Evolutionary conservation across 1,140 invertebrate genomes (phyloP).

Genomic region (Venturia canescens): DNA sequence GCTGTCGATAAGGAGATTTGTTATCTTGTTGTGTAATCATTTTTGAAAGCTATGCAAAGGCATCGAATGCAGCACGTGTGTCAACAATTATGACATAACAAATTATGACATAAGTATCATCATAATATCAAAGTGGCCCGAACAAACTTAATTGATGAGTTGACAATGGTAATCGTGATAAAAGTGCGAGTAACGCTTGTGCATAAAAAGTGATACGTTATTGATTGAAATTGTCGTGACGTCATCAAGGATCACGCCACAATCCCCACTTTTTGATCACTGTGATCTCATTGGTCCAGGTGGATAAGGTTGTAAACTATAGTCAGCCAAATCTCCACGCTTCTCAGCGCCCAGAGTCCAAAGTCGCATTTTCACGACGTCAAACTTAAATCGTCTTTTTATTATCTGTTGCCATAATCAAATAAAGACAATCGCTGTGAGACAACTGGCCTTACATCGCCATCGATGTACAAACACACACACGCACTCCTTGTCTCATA

Average conservation of each 20-base stretch:
- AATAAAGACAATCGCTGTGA: too few relatives aligned
- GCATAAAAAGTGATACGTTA: constrained; percentile 49
- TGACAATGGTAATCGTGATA: constrained; percentile 14
- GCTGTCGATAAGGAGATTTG: too few relatives aligned
- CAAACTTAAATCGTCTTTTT: neutral
- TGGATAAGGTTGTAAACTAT: constrained; percentile 47
- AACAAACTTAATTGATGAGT: neutral
- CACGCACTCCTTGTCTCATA: too few relatives aligned
- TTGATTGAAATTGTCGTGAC: constrained; percentile 65
- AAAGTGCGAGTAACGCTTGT: constrained; percentile 20
- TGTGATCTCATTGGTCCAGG: constrained; percentile 67
- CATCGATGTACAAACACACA: too few relatives aligned
- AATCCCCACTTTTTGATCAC: constrained; percentile 63
- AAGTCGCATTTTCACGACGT: constrained; percentile 15
- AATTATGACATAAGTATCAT: neutral
- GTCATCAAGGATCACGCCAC: constrained; percentile 75
- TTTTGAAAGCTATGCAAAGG: neutral
- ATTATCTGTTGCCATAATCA: neutral
- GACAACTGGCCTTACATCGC: too few relatives aligned
- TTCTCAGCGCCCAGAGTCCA: constrained; percentile 6
- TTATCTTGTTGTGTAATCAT: neutral
- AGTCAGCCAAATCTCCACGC: neutral
- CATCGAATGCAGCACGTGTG: neutral
- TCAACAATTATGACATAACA: constrained; percentile 10
- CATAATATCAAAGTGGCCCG: neutral